phyloP scores from a whole-genome alignment of 2,113 vertebrate genomes.

The Muntiacus reevesi region DNA sequence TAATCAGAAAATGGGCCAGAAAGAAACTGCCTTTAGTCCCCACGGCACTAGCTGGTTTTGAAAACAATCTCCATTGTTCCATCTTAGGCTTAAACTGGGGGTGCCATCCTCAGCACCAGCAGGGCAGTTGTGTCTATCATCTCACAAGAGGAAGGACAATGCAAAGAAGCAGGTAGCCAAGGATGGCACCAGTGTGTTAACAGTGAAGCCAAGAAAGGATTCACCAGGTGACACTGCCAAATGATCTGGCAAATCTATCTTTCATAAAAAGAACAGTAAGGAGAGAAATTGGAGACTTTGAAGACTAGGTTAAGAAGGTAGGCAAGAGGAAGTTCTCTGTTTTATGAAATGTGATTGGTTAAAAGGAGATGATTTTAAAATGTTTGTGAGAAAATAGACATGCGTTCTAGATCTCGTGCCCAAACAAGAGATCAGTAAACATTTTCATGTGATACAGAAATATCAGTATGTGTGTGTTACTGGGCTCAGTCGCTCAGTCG shows the following conservation, averaged over 20 bases:
- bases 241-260: background rate
- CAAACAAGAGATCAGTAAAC: background rate
- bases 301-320: background rate
- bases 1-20: background rate
- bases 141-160: background rate
- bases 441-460: background rate
- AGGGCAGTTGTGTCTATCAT: background rate
- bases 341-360: background rate
- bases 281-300: background rate
- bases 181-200: background rate
- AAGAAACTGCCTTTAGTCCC: background rate
- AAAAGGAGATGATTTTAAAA: background rate
- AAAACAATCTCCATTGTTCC: background rate
- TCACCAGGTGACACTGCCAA: background rate
- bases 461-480: background rate
- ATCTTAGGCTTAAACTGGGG: background rate
- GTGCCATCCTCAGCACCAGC: background rate
- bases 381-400: background rate
- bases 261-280: background rate
- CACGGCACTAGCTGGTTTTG: background rate
- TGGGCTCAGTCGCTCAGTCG: fast-evolving
- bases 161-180: background rate
- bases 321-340: background rate
- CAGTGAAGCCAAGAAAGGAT: background rate
- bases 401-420: background rate